Percentiles rank a stretch among this genome's conserved stretches.
These are phyloP conservation scores for Prosopocoilus inquinatus DNA, from an alignment of 2,888 invertebrate species.

Conservation along the genomic window DNA sequence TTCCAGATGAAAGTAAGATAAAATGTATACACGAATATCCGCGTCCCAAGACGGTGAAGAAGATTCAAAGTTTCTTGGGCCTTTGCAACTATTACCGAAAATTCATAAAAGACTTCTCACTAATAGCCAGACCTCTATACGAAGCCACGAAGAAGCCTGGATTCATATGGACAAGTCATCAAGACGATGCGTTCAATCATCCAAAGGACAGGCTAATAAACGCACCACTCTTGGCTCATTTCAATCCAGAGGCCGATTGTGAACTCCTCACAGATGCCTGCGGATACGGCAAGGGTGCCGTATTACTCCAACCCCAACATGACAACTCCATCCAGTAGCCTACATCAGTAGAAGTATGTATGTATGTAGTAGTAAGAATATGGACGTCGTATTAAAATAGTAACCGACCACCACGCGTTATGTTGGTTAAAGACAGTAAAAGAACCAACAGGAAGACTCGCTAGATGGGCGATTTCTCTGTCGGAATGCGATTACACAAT, in stretches of 20 bases:
- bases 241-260: constrained; percentile 18
- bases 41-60: constrained; percentile 2
- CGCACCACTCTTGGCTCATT: constrained; percentile 23
- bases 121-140: constrained; percentile 22
- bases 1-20: too few species aligned
- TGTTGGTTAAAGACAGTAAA: constrained; percentile 13
- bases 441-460: constrained; percentile 16
- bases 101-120: constrained; percentile 22
- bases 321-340: too few species aligned
- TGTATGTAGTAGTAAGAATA: too few species aligned
- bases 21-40: not conserved
- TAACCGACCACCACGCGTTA: constrained; percentile 16
- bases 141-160: constrained; percentile 15
- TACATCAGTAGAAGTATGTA: too few species aligned
- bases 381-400: too few species aligned
- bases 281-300: constrained; percentile 20
- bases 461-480: constrained; percentile 21
- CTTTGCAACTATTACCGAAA: constrained; percentile 9
- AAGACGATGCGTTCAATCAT: constrained; percentile 1
- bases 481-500: constrained; percentile 22
- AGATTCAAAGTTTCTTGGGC: constrained; percentile 10
- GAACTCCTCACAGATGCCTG: constrained; percentile 25
- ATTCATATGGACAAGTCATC: constrained; percentile 14
- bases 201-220: constrained; percentile 19
- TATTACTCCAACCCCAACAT: constrained; percentile 19